phyloP scores from a whole-genome alignment of 2,888 invertebrate species.

The Noctua comes region DNA sequence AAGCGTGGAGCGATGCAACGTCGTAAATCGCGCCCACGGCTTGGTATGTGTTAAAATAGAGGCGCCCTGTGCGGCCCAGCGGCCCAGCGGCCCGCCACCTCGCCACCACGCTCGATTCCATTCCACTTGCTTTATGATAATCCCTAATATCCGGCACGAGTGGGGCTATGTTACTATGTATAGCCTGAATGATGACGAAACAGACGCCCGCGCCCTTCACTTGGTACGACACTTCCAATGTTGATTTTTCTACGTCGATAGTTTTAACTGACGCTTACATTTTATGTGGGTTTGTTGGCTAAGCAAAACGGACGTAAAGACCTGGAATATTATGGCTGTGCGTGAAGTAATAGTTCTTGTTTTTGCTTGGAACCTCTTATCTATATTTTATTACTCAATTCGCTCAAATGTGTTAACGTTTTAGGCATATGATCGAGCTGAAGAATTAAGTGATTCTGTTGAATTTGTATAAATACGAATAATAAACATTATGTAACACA shows the following conservation, averaged over 20 bases:
- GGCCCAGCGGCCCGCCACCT: constrained; percentile 60
- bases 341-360: constrained; percentile 11
- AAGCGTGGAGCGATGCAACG: constrained; percentile 73
- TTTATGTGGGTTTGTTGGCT: constrained; percentile 59
- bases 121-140: constrained; percentile 89
- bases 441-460: constrained; percentile 7
- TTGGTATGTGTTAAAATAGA: constrained; percentile 89
- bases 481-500: constrained; percentile 43
- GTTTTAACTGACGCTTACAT: constrained; percentile 56
- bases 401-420: constrained; percentile 10
- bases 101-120: constrained; percentile 78
- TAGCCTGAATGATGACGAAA: constrained; percentile 78
- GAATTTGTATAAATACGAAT: constrained; percentile 27
- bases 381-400: neutral
- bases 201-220: constrained; percentile 71
- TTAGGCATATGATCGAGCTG: constrained; percentile 3
- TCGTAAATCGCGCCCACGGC: constrained; percentile 88
- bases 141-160: constrained; percentile 89
- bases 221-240: constrained; percentile 62
- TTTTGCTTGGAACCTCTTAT: constrained; percentile 15
- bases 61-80: constrained; percentile 86
- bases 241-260: constrained; percentile 66
- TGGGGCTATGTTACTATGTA: constrained; percentile 76
- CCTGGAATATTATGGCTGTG: constrained; percentile 21
- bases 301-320: constrained; percentile 23